Percentiles rank a stretch among this genome's conserved stretches.
These are phyloP conservation scores for Apus apus DNA, from an alignment of 2,113 vertebrate species.

Conservation along the genomic window DNA sequence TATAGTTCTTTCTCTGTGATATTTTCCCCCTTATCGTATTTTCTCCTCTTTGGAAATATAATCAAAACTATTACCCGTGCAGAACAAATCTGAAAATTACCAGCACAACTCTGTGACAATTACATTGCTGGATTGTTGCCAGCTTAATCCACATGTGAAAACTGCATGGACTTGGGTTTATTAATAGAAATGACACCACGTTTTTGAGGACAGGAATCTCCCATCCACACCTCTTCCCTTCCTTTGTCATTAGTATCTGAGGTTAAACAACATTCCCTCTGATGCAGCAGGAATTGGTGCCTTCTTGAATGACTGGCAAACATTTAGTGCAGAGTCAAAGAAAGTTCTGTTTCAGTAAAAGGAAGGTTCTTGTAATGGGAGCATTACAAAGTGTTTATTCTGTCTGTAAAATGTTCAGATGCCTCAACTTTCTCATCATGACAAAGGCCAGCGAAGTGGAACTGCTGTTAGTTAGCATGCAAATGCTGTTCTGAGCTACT, in stretches of 20 bases:
- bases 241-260: neutral
- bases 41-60: neutral
- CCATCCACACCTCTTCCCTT: neutral
- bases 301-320: neutral
- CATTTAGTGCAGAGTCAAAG: neutral
- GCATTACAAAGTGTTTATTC: neutral
- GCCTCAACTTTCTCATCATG: neutral
- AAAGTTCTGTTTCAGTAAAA: neutral
- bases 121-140: neutral
- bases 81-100: constrained; percentile 30
- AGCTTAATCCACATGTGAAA: neutral
- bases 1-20: neutral
- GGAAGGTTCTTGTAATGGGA: neutral
- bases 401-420: neutral
- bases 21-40: neutral
- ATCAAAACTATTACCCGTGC: neutral
- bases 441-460: neutral
- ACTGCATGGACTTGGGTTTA: neutral
- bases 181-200: neutral
- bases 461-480: neutral
- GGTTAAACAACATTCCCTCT: neutral
- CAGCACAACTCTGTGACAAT: neutral
- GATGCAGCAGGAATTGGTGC: neutral
- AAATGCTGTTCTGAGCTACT: neutral
- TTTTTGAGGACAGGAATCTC: neutral